Base-by-base conservation (phyloP, 1,140 invertebrate genomes). In the Venturia canescens region DNA sequence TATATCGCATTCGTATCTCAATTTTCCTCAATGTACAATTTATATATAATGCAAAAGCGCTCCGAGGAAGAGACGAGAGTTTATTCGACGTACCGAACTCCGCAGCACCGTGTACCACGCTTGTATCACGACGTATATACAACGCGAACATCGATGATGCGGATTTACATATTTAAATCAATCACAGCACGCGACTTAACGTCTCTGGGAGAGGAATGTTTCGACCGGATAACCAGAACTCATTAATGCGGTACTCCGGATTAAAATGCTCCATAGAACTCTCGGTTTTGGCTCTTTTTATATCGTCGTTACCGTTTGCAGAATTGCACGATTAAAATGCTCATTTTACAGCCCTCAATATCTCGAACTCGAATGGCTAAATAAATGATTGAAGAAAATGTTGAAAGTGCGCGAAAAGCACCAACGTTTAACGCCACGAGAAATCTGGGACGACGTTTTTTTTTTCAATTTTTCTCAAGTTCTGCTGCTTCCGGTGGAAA, bases 141-240 rank as follows among this genome's bases (percentile, higher is more conserved):
- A 74, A 53, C 23, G 44, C 27, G 44, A 53, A 38, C 50, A 15
- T 44, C 31, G 76, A 38, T 26, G 71, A 80, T 70, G 48, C 48
- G 63, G 29, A 23, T 70, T 77, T 27, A 60, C 48, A 60, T 44
- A 29, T 76, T 57, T 75, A 66, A 44, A 77, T 81, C 74, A 71
- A 69, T 81, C 63, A 76, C 79, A 76, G 79, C 63, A 76, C 66
- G 79, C 38, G 63, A 80, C 63, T 69, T 29, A 75, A 75, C 38
- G 63, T 76, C 72, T 81, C 23, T 76, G 72, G 80, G 74, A 81
- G 74, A 63, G 79, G 74, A 80, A 80, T 75, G 76, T 69, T 44
- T 76, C 71, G 27, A 69, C 57, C 72, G 13, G 76, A 76, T 80
- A 34, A 75, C 70, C 53, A 66, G 79, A n/a, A 48, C 23, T 34